phyloP scores from a whole-genome alignment of 2,888 invertebrate species.

The Augochlorella aurata region DNA sequence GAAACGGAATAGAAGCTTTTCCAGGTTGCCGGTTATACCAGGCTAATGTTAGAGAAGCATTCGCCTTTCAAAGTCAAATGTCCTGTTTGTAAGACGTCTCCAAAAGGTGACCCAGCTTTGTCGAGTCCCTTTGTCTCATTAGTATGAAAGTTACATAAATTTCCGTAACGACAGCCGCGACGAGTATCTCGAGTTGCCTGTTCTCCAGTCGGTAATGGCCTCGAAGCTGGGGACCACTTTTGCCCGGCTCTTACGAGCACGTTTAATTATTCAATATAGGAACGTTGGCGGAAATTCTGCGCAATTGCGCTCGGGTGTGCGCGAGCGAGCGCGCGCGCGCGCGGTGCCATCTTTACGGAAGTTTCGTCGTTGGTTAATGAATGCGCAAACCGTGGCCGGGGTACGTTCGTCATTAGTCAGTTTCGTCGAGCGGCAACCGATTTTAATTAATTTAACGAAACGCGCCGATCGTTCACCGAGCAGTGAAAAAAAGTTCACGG shows the following conservation, averaged over 20 bases:
- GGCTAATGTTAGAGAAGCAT: neutral
- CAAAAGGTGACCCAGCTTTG: conserved; percentile 5
- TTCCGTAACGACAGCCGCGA: conserved; percentile 41
- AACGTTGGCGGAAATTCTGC: conserved; percentile 43
- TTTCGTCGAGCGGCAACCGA: conserved; percentile 33
- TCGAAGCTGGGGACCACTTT: conserved; percentile 38
- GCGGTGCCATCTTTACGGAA: conserved; percentile 29
- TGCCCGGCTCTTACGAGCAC: conserved; percentile 23
- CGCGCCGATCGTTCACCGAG: conserved; percentile 29
- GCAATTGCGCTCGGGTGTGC: conserved; percentile 30
- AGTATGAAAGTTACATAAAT: conserved; percentile 49
- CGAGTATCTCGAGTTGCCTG: conserved; percentile 14
- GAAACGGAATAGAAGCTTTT: neutral
- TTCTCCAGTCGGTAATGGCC: conserved; percentile 47
- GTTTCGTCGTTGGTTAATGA: conserved; percentile 42
- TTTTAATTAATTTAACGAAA: conserved; percentile 54
- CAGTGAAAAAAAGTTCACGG: neutral
- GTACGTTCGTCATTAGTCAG: conserved; percentile 52
- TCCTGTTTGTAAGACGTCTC: conserved; percentile 15
- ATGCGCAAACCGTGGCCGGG: conserved; percentile 11
- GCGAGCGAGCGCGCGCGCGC: neutral
- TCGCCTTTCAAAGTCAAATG: neutral
- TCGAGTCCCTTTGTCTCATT: conserved; percentile 48
- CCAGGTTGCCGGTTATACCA: neutral
- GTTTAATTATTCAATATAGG: conserved; percentile 51